phyloP scores from a whole-genome alignment of 1,140 invertebrate genomes.

The Forficula auricularia region DNA sequence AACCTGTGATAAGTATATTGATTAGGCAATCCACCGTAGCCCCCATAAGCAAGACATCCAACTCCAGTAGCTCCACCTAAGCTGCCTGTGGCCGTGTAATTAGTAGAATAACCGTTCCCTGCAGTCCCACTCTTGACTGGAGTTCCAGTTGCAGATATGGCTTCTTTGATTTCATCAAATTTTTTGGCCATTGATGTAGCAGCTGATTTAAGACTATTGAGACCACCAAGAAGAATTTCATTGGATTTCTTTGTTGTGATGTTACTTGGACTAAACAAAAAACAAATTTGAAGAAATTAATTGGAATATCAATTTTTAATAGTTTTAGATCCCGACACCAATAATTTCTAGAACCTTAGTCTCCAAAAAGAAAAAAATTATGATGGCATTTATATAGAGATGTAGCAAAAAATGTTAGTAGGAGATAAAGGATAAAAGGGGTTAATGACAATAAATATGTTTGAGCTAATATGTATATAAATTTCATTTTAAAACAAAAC shows the following conservation, averaged over 20 bases:
- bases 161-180: conserved; percentile 83
- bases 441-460: too few relatives aligned
- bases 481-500: too few relatives aligned
- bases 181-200: conserved; percentile 73
- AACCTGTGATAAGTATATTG: too few relatives aligned
- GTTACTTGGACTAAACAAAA: conserved; percentile 46
- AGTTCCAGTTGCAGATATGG: conserved; percentile 69
- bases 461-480: too few relatives aligned
- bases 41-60: conserved; percentile 16
- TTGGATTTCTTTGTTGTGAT: conserved; percentile 74
- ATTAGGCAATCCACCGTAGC: conserved; percentile 5
- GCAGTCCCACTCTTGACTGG: conserved; percentile 43
- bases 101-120: conserved; percentile 15
- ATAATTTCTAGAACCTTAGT: too few relatives aligned
- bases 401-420: too few relatives aligned
- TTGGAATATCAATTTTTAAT: too few relatives aligned
- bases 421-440: too few relatives aligned
- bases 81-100: not conserved
- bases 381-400: too few relatives aligned
- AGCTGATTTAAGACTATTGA: conserved; percentile 70
- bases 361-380: too few relatives aligned
- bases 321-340: too few relatives aligned
- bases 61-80: conserved; percentile 10
- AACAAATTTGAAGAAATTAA: too few relatives aligned
- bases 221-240: conserved; percentile 66